These are phyloP conservation scores for Tenebrosternarchus preto DNA, from an alignment of 2,113 vertebrate genomes.

Conservation along the genomic window DNA sequence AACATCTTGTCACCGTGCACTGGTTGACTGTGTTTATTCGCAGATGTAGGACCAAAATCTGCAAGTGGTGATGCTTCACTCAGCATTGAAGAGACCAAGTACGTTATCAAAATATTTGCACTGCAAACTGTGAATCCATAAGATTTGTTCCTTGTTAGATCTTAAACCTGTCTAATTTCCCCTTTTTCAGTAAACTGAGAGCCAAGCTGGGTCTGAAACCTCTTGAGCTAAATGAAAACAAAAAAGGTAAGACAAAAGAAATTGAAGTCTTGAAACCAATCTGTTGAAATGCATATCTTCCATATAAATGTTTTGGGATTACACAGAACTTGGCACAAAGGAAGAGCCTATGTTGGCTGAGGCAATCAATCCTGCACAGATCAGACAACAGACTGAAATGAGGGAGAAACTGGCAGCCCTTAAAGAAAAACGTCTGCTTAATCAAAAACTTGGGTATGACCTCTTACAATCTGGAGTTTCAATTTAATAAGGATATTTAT, in stretches of 20 bases:
- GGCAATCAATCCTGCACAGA: slow-evolving; percentile 81
- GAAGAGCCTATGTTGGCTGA: slow-evolving; percentile 83
- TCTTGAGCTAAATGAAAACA: slow-evolving; percentile 79
- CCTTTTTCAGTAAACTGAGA: slow-evolving; percentile 79
- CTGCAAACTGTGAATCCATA: neutral
- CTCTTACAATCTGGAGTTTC: neutral
- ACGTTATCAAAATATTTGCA: slow-evolving; percentile 44
- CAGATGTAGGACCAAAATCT: slow-evolving; percentile 74
- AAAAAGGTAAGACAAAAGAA: slow-evolving; percentile 73
- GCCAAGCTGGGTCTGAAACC: slow-evolving; percentile 90
- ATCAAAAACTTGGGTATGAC: slow-evolving; percentile 83
- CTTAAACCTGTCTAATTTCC: slow-evolving; percentile 8
- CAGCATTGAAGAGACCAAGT: slow-evolving; percentile 91
- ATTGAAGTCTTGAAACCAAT: neutral
- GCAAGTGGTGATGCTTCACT: slow-evolving; percentile 85
- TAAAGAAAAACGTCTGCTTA: slow-evolving; percentile 87
- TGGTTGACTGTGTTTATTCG: neutral
- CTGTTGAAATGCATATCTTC: neutral
- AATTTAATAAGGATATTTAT: neutral
- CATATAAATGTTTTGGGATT: neutral
- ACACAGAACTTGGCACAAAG: slow-evolving; percentile 83
- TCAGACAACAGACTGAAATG: slow-evolving; percentile 82
- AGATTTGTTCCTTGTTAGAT: neutral
- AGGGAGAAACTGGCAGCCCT: slow-evolving; percentile 86
- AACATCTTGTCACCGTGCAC: too few relatives aligned